phyloP scores from a whole-genome alignment of 2,797 vertebrate genomes.

The Sebastes vulpes region DNA sequence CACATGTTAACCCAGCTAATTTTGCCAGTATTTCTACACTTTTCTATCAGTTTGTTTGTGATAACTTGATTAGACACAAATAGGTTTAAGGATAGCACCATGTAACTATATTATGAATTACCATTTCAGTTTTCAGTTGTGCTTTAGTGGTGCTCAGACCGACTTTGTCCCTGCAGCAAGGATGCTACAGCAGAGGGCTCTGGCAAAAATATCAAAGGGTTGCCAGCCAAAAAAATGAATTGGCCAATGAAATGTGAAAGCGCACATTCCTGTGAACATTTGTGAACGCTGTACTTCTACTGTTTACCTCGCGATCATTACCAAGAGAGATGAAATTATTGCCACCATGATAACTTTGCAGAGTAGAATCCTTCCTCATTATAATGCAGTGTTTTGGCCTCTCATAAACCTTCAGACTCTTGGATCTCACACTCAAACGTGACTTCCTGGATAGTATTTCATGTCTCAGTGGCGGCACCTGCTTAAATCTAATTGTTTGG shows the following conservation, averaged over 20 bases:
- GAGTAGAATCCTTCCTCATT: background rate
- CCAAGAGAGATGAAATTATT: background rate
- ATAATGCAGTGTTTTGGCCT: background rate
- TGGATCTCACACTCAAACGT: background rate
- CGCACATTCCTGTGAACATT: no score
- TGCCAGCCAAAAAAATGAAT: no score
- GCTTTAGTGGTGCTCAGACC: background rate
- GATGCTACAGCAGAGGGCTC: no score
- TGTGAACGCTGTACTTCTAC: background rate
- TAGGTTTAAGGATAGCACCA: background rate
- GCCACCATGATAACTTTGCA: background rate
- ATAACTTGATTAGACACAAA: background rate
- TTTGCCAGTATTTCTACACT: background rate
- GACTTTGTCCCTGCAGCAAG: background rate
- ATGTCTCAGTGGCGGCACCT: background rate
- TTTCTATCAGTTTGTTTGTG: background rate
- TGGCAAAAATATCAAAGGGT: no score
- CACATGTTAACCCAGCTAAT: no score
- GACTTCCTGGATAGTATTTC: background rate
- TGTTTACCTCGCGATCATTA: rapidly evolving
- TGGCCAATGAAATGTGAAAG: no score
- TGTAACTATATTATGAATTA: no score
- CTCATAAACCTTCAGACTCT: background rate
- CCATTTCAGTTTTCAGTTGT: background rate
- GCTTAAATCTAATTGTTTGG: background rate